These are phyloP conservation scores for Alfaro cultratus DNA, from an alignment of 2,797 vertebrate genomes.

Conservation along the genomic window DNA sequence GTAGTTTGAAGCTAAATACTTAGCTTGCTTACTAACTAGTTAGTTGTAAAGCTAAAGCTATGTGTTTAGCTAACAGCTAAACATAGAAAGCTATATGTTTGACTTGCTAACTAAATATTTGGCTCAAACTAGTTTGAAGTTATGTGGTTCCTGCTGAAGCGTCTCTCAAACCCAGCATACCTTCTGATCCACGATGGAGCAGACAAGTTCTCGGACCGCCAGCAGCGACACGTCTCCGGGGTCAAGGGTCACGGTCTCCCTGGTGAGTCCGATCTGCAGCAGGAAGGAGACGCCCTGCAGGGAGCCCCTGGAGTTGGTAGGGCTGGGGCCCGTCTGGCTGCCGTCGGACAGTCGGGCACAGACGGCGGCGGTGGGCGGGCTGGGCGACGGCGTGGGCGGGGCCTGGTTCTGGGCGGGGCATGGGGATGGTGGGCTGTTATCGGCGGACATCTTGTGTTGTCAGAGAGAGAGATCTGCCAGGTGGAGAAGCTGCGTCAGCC, in stretches of 20 bases:
- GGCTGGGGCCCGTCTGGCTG: slow-evolving; percentile 84
- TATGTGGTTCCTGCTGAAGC: no score
- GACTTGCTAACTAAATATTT: no score
- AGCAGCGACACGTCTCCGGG: slow-evolving; percentile 86
- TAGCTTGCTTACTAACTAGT: no score
- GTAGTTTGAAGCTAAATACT: no score
- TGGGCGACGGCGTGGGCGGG: slow-evolving; percentile 81
- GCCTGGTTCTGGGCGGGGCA: slow-evolving; percentile 67
- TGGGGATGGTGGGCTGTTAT: slow-evolving; percentile 72
- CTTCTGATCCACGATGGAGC: slow-evolving; percentile 93
- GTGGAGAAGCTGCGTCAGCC: slow-evolving; percentile 7
- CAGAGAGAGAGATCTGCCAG: slow-evolving; percentile 21
- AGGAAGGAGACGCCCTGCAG: slow-evolving; percentile 89
- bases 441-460: slow-evolving; percentile 86
- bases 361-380: slow-evolving; percentile 84
- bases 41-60: no score
- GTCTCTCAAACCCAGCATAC: slow-evolving; percentile 63
- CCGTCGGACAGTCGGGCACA: slow-evolving; percentile 87
- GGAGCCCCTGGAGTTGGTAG: slow-evolving; percentile 86
- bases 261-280: slow-evolving; percentile 91
- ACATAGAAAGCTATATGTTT: no score
- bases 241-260: slow-evolving; percentile 90
- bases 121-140: no score
- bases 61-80: no score
- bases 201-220: slow-evolving; percentile 90